Percentiles rank a stretch among this genome's conserved stretches.
phyloP scores from a whole-genome alignment of 2,113 vertebrate genomes.

The Pomatostomus ruficeps region DNA sequence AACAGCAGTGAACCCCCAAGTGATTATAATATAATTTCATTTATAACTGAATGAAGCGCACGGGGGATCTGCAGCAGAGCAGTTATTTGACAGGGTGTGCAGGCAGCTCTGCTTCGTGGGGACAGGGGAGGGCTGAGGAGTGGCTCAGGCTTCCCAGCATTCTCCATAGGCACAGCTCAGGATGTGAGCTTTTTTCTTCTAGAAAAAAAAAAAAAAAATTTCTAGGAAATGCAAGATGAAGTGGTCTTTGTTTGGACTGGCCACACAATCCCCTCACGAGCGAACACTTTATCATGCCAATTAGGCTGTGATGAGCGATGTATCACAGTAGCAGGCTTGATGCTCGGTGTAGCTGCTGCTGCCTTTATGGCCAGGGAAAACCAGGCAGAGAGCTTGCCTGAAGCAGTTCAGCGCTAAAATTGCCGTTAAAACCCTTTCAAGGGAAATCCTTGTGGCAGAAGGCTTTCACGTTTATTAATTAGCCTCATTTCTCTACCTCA shows the following conservation, averaged over 20 bases:
- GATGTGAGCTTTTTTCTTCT: not conserved
- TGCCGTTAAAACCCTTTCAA: not conserved
- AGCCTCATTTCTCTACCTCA: not conserved
- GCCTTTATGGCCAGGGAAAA: not conserved
- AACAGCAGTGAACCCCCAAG: not conserved
- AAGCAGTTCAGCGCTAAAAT: not conserved
- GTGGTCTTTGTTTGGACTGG: constrained; percentile 58
- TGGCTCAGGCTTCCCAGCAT: not conserved
- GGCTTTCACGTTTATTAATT: not conserved
- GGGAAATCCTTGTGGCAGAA: not conserved
- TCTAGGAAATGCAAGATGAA: constrained; percentile 71
- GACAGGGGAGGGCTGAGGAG: not conserved
- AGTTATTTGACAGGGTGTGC: not conserved
- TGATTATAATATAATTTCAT: not conserved
- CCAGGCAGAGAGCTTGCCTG: not conserved
- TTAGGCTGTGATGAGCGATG: constrained; percentile 47
- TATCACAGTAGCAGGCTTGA: constrained; percentile 56
- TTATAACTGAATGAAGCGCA: not conserved
- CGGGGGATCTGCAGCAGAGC: not conserved
- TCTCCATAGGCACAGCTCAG: not conserved
- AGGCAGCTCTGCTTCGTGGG: not conserved
- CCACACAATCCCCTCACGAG: constrained; percentile 19
- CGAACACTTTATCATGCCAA: constrained; percentile 53
- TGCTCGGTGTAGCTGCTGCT: not conserved
- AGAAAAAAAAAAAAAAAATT: constrained; percentile 27